Evolutionary conservation across 2,888 invertebrate genomes (phyloP).

Genomic region (Oscheius sp.): DNA sequence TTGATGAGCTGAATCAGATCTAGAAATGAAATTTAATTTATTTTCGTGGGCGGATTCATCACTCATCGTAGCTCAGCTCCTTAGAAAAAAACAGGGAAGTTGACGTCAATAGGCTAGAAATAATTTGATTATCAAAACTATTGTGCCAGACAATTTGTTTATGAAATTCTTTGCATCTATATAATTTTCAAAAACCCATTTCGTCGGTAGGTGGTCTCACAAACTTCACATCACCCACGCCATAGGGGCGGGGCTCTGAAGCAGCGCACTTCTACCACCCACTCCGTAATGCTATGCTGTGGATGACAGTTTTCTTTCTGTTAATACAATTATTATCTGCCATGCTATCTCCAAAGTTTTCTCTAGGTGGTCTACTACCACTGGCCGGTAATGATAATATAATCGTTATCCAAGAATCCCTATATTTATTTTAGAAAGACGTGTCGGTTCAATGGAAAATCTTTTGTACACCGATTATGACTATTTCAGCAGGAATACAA

Average conservation of each 20-base stretch:
- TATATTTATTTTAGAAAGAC: conserved; percentile 2
- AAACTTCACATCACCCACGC: conserved; percentile 25
- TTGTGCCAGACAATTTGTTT: too few species aligned
- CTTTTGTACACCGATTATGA: conserved; percentile 10
- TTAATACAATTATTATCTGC: too few species aligned
- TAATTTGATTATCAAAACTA: too few species aligned
- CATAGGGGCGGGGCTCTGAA: conserved; percentile 22
- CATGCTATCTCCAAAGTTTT: conserved; percentile 2
- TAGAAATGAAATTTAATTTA: too few species aligned
- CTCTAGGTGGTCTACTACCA: neutral
- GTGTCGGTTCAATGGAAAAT: conserved; percentile 3
- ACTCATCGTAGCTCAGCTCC: too few species aligned
- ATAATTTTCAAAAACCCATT: neutral
- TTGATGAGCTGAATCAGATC: neutral
- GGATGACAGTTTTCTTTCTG: conserved; percentile 24
- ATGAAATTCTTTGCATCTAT: too few species aligned
- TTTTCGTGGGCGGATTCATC: too few species aligned
- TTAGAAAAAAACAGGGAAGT: too few species aligned
- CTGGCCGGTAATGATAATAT: neutral
- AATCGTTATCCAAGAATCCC: neutral
- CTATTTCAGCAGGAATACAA: conserved; percentile 3
- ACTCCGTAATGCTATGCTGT: conserved; percentile 30
- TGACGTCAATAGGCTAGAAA: too few species aligned
- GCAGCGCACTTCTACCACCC: conserved; percentile 14
- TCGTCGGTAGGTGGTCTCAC: conserved; percentile 13